These are phyloP conservation scores for Arothron firmamentum DNA, from an alignment of 2,113 vertebrate genomes.

Conservation along the genomic window DNA sequence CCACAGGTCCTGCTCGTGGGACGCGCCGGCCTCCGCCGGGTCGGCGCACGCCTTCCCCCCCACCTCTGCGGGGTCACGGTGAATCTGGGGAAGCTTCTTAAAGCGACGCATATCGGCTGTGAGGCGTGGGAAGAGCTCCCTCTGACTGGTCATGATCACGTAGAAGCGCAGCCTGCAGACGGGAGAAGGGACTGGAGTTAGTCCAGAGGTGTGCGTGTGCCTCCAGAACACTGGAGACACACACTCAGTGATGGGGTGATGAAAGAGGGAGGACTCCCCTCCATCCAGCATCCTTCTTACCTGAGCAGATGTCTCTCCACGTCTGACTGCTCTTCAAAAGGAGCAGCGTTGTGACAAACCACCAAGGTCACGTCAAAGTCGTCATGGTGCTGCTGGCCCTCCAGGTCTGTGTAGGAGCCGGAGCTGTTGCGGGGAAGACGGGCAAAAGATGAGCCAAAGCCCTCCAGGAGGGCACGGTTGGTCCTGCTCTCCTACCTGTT, in stretches of 20 bases:
- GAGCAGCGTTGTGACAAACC: conserved; percentile 89
- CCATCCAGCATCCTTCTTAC: conserved; percentile 68
- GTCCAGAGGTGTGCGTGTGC: too few relatives aligned
- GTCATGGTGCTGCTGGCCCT: conserved; percentile 91
- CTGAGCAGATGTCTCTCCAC: conserved; percentile 88
- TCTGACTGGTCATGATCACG: conserved; percentile 95
- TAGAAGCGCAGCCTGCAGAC: conserved; percentile 84
- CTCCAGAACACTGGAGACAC: too few relatives aligned
- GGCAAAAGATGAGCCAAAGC: not conserved
- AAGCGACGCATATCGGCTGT: conserved; percentile 92
- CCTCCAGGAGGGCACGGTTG: not conserved
- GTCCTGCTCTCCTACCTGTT: conserved; percentile 78
- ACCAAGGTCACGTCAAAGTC: conserved; percentile 96
- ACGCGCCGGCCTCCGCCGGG: conserved; percentile 15
- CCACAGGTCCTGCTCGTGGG: conserved; percentile 75
- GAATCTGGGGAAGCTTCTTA: conserved; percentile 86
- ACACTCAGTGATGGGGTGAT: too few relatives aligned
- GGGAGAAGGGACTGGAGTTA: too few relatives aligned
- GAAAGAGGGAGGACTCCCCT: too few relatives aligned
- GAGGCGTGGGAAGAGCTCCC: conserved; percentile 93
- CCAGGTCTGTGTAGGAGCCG: conserved; percentile 91
- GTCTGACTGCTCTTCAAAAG: conserved; percentile 96
- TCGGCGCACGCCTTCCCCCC: conserved; percentile 56
- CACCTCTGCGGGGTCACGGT: conserved; percentile 78
- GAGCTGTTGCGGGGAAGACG: conserved; percentile 71